Evolutionary conservation across 2,113 vertebrate genomes (phyloP), one percentile per base, ranked within the genome.

Genomic region (Philantomba maxwellii): DNA sequence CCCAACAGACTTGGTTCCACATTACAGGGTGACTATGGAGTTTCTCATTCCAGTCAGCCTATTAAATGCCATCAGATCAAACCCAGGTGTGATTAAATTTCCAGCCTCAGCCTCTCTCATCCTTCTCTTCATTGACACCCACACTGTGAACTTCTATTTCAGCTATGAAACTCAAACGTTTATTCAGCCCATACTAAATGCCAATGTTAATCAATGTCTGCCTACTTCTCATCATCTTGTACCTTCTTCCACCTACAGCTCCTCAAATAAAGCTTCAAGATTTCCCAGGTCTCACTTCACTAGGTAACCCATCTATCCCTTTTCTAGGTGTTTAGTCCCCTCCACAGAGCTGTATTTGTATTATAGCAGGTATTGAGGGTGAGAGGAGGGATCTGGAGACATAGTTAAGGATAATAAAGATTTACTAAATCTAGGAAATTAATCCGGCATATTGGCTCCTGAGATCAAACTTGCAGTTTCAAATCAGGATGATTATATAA

Each of bases 21-120:
- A 17, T 33, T 6, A 5, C 2, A 33, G 17, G 33, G 33, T 5
- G 3, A 33, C 15, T 7, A 8, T 0, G 10, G 7, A 4, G 0
- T 10, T 36, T 19, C 70, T 47, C 26, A 7, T 4, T 7, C 28
- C 23, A 28, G 25, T 3, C 58, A 57, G 0, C 82, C 12, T 13
- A 11, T 25, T 5, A 2, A 19, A 2, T 33, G 39, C 13, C 84
- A 28, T 2, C 23, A 5, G 14, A 14, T 19, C 16, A 36, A 15
- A 78, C 10, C 49, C 23, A 51, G 26, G 30, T 1, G 1, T 0
- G 39, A 47, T 19, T 0, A 25, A 3, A 25, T 3, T 23, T 11
- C 66, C 4, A 58, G 28, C 5, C 47, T 51, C 10, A 10, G 9
- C 53, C 39, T 12, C 62, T 70, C 43, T 30, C 9, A 4, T 33